Evolutionary conservation across 2,888 invertebrate genomes (phyloP), one percentile per base, ranked within the genome.

Genomic region (Rhagium mordax): DNA sequence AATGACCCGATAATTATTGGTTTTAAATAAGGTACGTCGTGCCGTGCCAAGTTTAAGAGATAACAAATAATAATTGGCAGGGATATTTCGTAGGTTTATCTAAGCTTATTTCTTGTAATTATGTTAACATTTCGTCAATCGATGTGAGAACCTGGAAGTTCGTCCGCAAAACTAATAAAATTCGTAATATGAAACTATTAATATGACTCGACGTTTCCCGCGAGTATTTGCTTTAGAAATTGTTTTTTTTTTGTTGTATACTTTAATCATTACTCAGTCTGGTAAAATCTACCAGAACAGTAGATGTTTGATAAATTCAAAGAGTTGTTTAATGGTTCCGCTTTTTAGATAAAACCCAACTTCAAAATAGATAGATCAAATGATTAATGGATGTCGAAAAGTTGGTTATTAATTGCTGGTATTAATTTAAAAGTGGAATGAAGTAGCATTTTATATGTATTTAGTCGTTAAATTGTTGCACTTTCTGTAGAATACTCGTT

Each of bases 231-330:
- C 27, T 57, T 24, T 27, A 7, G 15, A 15, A 27, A 57, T 27
- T n/a, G 6, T n/a, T 27, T 57, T 27, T 57, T 5, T 24, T 6
- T 27, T 7, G 4, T 57, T 27, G n/a, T 27, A 41, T 10, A 41
- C n/a, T 57, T 24, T n/a, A 15, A 15, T 27, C 55, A 57, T 57
- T 57, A 57, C 55, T 57, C 55, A 57, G 8, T 27, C n/a, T 27
- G 55, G 27, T 57, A 41, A 57, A 16, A 27, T 27, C 8, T 27
- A 57, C 27, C 55, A 57, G 55, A 27, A 27, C 55, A 57, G n/a
- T n/a, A 10, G 55, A 57, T 27, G 24, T 57, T 15, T 57, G 55
- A 57, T 27, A 16, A 57, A 27, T 27, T 57, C 55, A 24, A 57
- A n/a, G 41, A 41, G 41, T 15, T 41, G n/a, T 41, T 41, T 41